Conservation (phyloP, 2,797 vertebrate genomes). For the Hirundo rustica region DNA sequence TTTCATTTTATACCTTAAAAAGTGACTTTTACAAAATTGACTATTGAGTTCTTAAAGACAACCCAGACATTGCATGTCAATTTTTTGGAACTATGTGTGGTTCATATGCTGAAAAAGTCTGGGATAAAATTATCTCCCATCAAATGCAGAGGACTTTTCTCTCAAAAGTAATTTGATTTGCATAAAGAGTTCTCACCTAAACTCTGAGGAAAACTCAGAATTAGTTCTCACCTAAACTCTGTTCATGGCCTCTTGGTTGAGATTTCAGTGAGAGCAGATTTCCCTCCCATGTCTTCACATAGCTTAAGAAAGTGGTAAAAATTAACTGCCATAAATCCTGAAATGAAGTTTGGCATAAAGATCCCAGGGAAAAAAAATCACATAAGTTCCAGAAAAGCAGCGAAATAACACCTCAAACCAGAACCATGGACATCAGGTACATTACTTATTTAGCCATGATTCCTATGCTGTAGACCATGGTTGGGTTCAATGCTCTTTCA, state of each 20-base stretch:
- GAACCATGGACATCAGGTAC: neutral
- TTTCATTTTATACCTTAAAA: neutral
- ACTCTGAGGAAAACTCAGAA: neutral
- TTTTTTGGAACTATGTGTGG: neutral
- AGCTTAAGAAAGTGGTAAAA: neutral
- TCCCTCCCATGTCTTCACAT: neutral
- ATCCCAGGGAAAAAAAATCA: neutral
- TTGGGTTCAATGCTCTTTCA: neutral
- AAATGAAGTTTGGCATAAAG: neutral
- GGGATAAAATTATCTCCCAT: neutral
- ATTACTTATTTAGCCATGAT: neutral
- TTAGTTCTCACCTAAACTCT: neutral
- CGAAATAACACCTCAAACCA: neutral
- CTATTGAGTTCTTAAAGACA: neutral
- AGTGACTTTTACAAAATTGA: neutral
- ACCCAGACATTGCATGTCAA: neutral
- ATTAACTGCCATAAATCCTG: neutral
- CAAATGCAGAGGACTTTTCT: neutral
- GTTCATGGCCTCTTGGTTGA: neutral
- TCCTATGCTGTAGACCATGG: neutral
- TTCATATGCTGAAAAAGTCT: neutral
- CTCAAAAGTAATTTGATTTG: neutral
- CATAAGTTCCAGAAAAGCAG: neutral
- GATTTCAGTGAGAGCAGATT: neutral
- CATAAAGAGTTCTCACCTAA: neutral